Evolutionary conservation across 1,140 invertebrate genomes (phyloP).

Genomic region (Mizuhopecten yessoensis): DNA sequence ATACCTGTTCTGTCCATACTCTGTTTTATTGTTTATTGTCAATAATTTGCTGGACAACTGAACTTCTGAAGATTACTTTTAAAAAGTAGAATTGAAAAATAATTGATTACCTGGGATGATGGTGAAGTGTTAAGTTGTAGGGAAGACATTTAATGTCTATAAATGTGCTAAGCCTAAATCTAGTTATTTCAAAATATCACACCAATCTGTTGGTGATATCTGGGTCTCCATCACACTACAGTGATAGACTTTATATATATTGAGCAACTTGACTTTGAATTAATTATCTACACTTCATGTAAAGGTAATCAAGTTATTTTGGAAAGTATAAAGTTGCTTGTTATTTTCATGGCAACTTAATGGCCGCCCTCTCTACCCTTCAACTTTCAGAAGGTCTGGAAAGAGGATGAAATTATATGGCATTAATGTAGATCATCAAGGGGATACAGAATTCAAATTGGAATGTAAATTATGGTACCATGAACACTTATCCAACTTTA

Average conservation of each 20-base stretch:
- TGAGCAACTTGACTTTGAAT: background rate
- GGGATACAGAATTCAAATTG: background rate
- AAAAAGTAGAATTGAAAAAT: no score
- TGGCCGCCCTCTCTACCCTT: background rate
- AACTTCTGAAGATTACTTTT: no score
- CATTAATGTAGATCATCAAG: background rate
- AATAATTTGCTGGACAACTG: no score
- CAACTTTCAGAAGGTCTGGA: background rate
- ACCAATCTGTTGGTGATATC: background rate
- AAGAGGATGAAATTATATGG: background rate
- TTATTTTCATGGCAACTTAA: conserved; percentile 12
- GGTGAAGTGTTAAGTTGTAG: background rate
- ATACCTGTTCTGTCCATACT: no score
- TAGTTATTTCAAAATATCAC: background rate
- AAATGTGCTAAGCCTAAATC: background rate
- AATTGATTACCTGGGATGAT: background rate
- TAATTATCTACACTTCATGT: conserved; percentile 10
- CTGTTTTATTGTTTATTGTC: no score
- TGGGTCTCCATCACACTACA: background rate
- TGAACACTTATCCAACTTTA: background rate
- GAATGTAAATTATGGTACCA: background rate
- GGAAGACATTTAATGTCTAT: background rate
- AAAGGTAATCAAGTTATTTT: background rate
- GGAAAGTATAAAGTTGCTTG: background rate
- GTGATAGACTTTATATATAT: background rate